Evolutionary conservation across 2,888 invertebrate genomes (phyloP), one percentile per base, ranked within the genome.

Genomic region (Mellilla xanthometata): DNA sequence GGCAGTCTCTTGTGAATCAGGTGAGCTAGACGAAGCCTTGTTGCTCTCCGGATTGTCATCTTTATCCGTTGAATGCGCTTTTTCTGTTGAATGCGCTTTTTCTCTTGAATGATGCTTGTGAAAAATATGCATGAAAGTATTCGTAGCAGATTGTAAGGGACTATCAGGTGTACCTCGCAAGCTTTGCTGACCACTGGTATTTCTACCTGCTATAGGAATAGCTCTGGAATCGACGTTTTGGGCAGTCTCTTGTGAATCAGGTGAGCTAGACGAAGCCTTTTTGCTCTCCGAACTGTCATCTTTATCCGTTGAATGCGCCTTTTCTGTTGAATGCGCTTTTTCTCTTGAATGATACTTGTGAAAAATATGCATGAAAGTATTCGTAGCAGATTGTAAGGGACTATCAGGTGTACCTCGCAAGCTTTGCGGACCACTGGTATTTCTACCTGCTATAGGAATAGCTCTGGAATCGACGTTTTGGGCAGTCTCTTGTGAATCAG

Each of bases 31-130:
- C 3, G 80, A 65, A 2, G 88, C 84, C 48, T 81, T 80, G 87
- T 90, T 90, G 64, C 86, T 86, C 8, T 91, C 89, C 1, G 80
- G 56, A 48, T 88, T 90, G 11, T 89, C 73, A 41, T 91, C 89
- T 54, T 74, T 79, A 7, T 82, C 79, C 26, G 72, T 49, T 2
- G 83, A n/a, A n/a, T n/a, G n/a, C n/a, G n/a, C n/a, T n/a, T n/a
- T n/a, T n/a, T n/a, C n/a, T n/a, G n/a, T n/a, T n/a, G n/a, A 63
- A 2, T 82, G 69, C 48, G 81, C 68, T 44, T 81, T 50, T 56
- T 84, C 83, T 29, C 81, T 66, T 10, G 76, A 74, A 34, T 72
- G 65, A 35, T 80, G 75, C 60, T 83, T 86, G 48, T 77, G 78
- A 11, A 87, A 58, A 51, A 85, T 86, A 65, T 90, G 80, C 33